Evolutionary conservation across 2,888 invertebrate species (phyloP), one percentile per base, ranked within the genome.

Genomic region (Sinohyriopsis cumingii): DNA sequence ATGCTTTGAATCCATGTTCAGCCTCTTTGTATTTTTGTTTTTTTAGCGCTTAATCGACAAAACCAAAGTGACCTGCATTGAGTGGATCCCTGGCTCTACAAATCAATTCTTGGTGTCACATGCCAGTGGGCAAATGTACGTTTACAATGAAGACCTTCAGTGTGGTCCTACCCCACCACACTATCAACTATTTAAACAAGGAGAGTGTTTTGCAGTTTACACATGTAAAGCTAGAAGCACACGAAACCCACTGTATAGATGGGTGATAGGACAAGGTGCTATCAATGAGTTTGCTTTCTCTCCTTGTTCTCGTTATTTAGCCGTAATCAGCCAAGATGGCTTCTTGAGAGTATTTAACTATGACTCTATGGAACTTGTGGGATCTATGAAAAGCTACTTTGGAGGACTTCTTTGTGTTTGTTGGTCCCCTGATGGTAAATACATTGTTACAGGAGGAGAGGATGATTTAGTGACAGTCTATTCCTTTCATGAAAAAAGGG

Each of bases 221-320:
- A 97, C 97, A 20, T 98, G 98, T 91, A 96, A 99, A 90, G 95
- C 98, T 22, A 98, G 98, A 91, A 95, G 96, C 72, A 96, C 97
- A 0, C 92, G 98, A 69, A 99, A 99, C 91, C 99, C 99, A 0
- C 91, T 99, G n/a, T 95, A 95, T 88, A 93, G 96, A 69, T 92
- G 92, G 92, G 83, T 90, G 33, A 86, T 92, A 45, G 91, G 91
- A n/a, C 68, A 93, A 94, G 90, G 90, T 45, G 86, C 90, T 86
- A 96, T 99, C 87, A 98, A 99, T 90, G 97, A 99, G 91, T 96
- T 99, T 91, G 95, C 96, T 69, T 99, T 99, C 90, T 98, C 98
- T 61, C 98, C 98, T 0, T 96, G 96, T 91, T 88, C 96, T 95
- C 93, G 95, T 68, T 96, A 97, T 91, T 91, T 99, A 81, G 99